phyloP scores from a whole-genome alignment of 2,113 vertebrate species.

The Rallus limicola region DNA sequence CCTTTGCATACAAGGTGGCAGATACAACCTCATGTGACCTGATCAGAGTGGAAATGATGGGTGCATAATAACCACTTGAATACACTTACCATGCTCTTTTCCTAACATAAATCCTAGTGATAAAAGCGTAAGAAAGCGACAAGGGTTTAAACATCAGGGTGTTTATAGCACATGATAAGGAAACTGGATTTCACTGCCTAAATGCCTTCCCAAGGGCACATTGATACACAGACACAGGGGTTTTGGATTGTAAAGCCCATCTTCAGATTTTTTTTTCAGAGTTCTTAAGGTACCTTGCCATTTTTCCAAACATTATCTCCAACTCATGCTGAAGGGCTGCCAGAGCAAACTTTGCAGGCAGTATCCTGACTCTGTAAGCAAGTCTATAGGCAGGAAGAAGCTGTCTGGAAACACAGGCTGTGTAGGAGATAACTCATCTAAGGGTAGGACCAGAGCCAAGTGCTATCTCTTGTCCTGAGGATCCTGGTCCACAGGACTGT shows the following conservation, averaged over 20 bases:
- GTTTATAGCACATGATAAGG: background rate
- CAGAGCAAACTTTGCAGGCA: background rate
- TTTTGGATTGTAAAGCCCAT: background rate
- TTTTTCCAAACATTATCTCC: background rate
- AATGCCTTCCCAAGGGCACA: background rate
- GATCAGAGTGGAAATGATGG: background rate
- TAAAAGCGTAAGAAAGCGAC: background rate
- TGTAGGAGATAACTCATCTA: background rate
- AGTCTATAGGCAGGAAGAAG: background rate
- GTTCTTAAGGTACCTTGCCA: background rate
- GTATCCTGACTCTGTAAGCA: background rate
- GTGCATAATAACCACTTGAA: background rate
- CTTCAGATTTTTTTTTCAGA: background rate
- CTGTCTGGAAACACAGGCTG: background rate
- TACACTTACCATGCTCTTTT: background rate
- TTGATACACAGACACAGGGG: background rate
- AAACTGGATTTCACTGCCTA: background rate
- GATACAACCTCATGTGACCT: background rate
- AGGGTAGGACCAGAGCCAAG: background rate
- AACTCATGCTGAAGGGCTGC: background rate
- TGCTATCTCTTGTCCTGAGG: background rate
- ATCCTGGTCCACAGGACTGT: background rate
- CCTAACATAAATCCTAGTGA: constrained; percentile 1
- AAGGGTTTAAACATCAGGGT: background rate
- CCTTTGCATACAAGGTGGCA: background rate